These are phyloP conservation scores for Drosophila longiperda DNA, from an alignment of 2,888 invertebrate genomes.

Conservation along the genomic window DNA sequence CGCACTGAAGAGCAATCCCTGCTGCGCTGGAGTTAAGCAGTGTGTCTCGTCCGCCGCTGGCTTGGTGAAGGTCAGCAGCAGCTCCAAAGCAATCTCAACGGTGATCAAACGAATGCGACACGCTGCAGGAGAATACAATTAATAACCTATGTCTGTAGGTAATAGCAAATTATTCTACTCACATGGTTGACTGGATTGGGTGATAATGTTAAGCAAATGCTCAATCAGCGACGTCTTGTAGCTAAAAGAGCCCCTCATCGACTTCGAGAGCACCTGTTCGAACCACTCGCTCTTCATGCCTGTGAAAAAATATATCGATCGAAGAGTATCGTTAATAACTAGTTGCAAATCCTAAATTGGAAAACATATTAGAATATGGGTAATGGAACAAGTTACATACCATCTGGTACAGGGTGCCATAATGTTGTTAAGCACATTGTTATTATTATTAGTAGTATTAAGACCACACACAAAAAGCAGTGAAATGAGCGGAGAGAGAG, in stretches of 20 bases:
- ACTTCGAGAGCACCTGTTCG: constrained; percentile 90
- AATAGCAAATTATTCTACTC: neutral
- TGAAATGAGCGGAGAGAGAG: constrained; percentile 50
- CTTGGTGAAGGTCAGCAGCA: constrained; percentile 89
- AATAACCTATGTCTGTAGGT: neutral
- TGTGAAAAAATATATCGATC: constrained; percentile 81
- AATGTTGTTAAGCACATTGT: constrained; percentile 33
- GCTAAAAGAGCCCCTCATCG: constrained; percentile 87
- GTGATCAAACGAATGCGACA: constrained; percentile 96
- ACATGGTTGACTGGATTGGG: constrained; percentile 94
- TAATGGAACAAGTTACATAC: constrained; percentile 74
- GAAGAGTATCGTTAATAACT: constrained; percentile 58
- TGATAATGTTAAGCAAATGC: constrained; percentile 92
- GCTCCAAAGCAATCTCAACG: constrained; percentile 93
- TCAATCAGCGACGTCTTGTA: constrained; percentile 94
- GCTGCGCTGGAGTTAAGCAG: constrained; percentile 85
- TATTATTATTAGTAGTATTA: constrained; percentile 2
- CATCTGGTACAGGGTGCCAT: constrained; percentile 71
- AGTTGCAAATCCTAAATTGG: neutral
- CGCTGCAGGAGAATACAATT: constrained; percentile 85
- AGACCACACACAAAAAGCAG: constrained; percentile 60
- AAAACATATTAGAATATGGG: constrained; percentile 44
- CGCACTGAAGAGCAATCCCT: constrained; percentile 88
- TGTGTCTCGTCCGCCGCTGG: constrained; percentile 74
- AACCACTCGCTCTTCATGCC: constrained; percentile 93